A percentile compares a stretch with the other conserved stretches of the same genome.
These are phyloP conservation scores for Leptopterna dolabrata DNA, from an alignment of 2,888 invertebrate genomes.

Conservation along the genomic window DNA sequence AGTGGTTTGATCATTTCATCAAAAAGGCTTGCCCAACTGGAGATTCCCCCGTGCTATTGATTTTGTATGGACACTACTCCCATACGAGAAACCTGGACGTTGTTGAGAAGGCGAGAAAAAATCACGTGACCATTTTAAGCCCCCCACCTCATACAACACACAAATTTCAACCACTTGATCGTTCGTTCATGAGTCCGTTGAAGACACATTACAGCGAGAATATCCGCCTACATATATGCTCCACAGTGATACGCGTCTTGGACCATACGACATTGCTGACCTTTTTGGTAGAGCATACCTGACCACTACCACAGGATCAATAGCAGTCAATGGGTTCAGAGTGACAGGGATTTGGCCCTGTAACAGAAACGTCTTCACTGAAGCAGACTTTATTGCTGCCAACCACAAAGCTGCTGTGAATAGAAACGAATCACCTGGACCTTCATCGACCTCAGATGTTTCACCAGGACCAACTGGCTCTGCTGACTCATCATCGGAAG, in stretches of 20 bases:
- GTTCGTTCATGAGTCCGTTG: neutral
- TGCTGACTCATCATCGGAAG: too few species aligned
- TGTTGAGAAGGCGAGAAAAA: neutral
- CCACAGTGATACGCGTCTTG: too few species aligned
- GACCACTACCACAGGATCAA: too few species aligned
- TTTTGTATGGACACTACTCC: conserved; percentile 58
- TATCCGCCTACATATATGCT: too few species aligned
- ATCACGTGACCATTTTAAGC: neutral
- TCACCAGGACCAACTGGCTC: neutral
- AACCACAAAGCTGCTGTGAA: too few species aligned
- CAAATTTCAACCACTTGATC: neutral
- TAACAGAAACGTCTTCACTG: neutral
- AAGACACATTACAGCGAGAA: too few species aligned
- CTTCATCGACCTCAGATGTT: too few species aligned
- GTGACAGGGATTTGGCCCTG: neutral
- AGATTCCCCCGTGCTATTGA: conserved; percentile 62
- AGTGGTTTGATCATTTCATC: conserved; percentile 65
- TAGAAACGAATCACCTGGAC: too few species aligned
- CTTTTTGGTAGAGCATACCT: too few species aligned
- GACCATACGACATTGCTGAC: too few species aligned
- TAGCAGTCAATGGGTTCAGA: too few species aligned
- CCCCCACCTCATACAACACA: neutral
- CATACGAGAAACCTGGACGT: conserved; percentile 34
- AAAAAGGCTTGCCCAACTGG: neutral
- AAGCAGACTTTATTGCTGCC: too few species aligned